Percentiles rank a stretch among this genome's conserved stretches.
Evolutionary conservation across 2,797 vertebrate genomes (phyloP).

Genomic region (Rhinogobio ventralis): DNA sequence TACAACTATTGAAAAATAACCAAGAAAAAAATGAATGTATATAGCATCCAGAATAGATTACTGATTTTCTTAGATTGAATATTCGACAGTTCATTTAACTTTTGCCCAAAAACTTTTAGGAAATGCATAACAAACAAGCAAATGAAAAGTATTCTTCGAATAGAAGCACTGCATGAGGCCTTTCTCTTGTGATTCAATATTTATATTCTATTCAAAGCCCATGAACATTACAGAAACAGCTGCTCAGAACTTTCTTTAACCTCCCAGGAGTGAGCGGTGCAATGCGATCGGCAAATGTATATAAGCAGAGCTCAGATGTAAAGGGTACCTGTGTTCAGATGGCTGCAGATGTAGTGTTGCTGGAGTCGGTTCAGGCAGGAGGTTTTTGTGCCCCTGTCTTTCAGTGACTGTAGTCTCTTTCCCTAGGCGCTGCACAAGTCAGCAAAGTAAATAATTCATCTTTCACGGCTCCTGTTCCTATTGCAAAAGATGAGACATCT

Average conservation of each 20-base stretch:
- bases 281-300: slow-evolving; percentile 26
- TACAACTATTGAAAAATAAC: background rate
- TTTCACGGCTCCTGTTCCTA: slow-evolving; percentile 57
- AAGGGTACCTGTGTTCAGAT: slow-evolving; percentile 15
- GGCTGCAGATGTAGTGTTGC: slow-evolving; percentile 20
- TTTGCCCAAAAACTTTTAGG: slow-evolving; percentile 23
- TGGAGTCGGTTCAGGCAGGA: slow-evolving; percentile 46
- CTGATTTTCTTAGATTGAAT: background rate
- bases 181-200: slow-evolving; percentile 50
- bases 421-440: slow-evolving; percentile 52
- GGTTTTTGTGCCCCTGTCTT: slow-evolving; percentile 47
- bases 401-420: slow-evolving; percentile 48
- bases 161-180: slow-evolving; percentile 19
- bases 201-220: slow-evolving; percentile 43
- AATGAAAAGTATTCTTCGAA: slow-evolving; percentile 7
- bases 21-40: background rate
- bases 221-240: slow-evolving; percentile 2
- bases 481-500: slow-evolving; percentile 55
- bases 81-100: slow-evolving; percentile 5
- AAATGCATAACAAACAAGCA: slow-evolving; percentile 23
- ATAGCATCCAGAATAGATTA: background rate
- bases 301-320: slow-evolving; percentile 39
- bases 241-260: slow-evolving; percentile 33
- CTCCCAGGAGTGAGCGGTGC: slow-evolving; percentile 1
- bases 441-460: slow-evolving; percentile 66